Percentiles rank a stretch among this genome's conserved stretches.
phyloP scores from a whole-genome alignment of 2,888 invertebrate species.

The Cataglyphis albicans region DNA sequence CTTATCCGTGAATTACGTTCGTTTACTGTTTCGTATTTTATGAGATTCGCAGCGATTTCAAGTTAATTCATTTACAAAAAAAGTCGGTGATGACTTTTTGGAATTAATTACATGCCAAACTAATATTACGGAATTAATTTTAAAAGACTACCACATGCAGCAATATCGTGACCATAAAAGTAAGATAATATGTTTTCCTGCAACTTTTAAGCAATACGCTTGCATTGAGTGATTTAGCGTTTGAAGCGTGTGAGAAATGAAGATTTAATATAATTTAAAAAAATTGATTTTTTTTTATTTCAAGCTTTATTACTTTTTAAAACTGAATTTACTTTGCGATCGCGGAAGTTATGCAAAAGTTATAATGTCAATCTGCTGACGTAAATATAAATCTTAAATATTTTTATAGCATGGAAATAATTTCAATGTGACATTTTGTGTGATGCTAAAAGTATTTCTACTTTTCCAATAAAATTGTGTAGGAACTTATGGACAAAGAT shows the following conservation, averaged over 20 bases:
- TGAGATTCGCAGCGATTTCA: not conserved
- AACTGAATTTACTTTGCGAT: not conserved
- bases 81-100: constrained; percentile 8
- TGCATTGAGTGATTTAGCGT: not conserved
- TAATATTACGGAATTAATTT: constrained; percentile 14
- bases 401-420: not conserved
- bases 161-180: not conserved
- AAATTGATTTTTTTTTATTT: not conserved
- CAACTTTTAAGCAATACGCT: not conserved
- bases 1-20: not conserved
- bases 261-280: not conserved
- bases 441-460: not conserved
- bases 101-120: constrained; percentile 19
- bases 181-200: not conserved
- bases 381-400: constrained; percentile 23
- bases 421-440: not conserved
- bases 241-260: not conserved
- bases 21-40: constrained; percentile 17
- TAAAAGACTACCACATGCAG: not conserved
- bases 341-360: not conserved
- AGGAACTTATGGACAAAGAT: not conserved
- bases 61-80: constrained; percentile 14
- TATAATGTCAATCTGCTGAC: not conserved
- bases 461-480: not conserved
- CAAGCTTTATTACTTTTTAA: constrained; percentile 7